Conservation (phyloP, 2,888 invertebrate species). For the Athripsodes cinereus region DNA sequence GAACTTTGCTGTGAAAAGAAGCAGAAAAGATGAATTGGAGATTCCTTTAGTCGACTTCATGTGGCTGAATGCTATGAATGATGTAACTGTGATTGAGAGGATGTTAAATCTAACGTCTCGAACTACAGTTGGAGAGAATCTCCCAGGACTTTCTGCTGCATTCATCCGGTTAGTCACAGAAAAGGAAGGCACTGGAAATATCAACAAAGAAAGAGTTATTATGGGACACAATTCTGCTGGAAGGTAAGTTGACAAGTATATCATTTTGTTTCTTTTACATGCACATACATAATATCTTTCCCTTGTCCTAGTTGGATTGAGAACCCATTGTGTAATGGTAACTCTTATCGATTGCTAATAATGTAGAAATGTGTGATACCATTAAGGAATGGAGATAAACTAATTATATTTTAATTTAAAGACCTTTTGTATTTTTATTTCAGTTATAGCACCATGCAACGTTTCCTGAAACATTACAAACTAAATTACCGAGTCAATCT, state of each 20-base stretch:
- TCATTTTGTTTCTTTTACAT: not conserved
- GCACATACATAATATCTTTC: too few species aligned
- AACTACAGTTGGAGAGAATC: constrained; percentile 33
- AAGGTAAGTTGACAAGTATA: constrained; percentile 39
- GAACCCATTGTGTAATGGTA: too few species aligned
- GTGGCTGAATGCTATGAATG: constrained; percentile 70
- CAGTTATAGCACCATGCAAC: constrained; percentile 74
- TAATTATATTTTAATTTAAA: too few species aligned
- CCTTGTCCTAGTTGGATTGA: too few species aligned
- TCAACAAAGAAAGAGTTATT: constrained; percentile 50
- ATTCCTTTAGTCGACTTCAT: constrained; percentile 60
- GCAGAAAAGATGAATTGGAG: constrained; percentile 54
- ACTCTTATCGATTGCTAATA: too few species aligned
- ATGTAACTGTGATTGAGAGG: constrained; percentile 63
- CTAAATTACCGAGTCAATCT: constrained; percentile 64
- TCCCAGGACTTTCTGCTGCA: constrained; percentile 53
- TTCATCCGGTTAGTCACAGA: constrained; percentile 55
- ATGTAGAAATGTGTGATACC: too few species aligned
- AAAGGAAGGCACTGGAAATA: constrained; percentile 34
- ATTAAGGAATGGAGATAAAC: too few species aligned
- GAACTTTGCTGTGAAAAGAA: constrained; percentile 60
- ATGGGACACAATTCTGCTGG: constrained; percentile 78
- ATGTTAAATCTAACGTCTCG: constrained; percentile 43
- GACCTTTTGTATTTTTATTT: not conserved
- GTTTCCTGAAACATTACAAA: constrained; percentile 79